phyloP scores from a whole-genome alignment of 2,797 vertebrate genomes.

The Gastrophryne carolinensis region DNA sequence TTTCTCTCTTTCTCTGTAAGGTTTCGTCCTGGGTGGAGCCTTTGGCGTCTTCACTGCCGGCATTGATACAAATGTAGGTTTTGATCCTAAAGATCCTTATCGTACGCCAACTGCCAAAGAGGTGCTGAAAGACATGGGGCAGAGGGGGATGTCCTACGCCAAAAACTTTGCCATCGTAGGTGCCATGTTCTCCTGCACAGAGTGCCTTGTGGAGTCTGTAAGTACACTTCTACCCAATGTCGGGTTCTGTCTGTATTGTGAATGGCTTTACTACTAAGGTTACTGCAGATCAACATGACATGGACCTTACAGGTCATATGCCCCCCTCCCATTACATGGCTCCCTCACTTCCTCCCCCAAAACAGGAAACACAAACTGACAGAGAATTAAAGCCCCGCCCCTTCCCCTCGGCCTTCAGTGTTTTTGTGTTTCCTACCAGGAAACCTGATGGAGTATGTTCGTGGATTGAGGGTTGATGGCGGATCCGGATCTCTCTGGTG shows the following conservation, averaged over 20 bases:
- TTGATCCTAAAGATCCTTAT: slow-evolving; percentile 94
- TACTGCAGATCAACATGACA: too few relatives aligned
- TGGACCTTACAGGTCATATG: too few relatives aligned
- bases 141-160: slow-evolving; percentile 94
- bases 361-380: too few relatives aligned
- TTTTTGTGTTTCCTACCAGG: too few relatives aligned
- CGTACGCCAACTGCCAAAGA: slow-evolving; percentile 88
- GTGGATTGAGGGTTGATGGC: too few relatives aligned
- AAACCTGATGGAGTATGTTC: too few relatives aligned
- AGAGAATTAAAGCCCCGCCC: too few relatives aligned
- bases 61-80: slow-evolving; percentile 93
- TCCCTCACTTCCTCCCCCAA: too few relatives aligned
- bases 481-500: too few relatives aligned
- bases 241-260: not conserved
- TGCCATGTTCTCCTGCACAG: slow-evolving; percentile 96
- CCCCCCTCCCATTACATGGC: too few relatives aligned
- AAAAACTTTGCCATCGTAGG: slow-evolving; percentile 98
- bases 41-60: slow-evolving; percentile 97
- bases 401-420: too few relatives aligned
- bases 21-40: slow-evolving; percentile 92
- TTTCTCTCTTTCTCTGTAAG: slow-evolving; percentile 59
- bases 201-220: slow-evolving; percentile 96
- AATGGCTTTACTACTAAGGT: too few relatives aligned
- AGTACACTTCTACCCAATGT: slow-evolving; percentile 56
- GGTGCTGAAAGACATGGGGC: slow-evolving; percentile 96